phyloP scores from a whole-genome alignment of 2,888 invertebrate genomes.

The Drosophila imparisetae region DNA sequence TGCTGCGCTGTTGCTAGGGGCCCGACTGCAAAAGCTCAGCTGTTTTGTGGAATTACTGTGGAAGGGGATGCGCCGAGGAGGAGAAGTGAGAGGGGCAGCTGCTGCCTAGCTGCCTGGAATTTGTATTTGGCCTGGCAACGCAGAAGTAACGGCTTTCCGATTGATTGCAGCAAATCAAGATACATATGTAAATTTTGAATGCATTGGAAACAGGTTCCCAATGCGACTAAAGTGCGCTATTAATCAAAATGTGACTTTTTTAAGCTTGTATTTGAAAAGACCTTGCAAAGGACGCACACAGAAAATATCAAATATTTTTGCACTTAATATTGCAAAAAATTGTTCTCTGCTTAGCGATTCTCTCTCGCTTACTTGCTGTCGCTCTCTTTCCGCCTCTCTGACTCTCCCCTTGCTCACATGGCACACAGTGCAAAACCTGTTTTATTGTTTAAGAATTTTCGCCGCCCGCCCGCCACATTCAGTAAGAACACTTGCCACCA shows the following conservation, averaged over 20 bases:
- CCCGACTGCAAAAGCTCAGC: conserved; percentile 62
- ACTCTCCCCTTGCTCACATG: conserved; percentile 25
- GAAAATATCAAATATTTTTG: conserved; percentile 36
- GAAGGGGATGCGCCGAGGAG: neutral
- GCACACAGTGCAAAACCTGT: conserved; percentile 64
- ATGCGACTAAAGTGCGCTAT: neutral
- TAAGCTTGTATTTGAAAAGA: conserved; percentile 26
- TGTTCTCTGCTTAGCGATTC: conserved; percentile 21
- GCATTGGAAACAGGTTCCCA: conserved; percentile 42
- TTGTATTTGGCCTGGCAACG: conserved; percentile 53
- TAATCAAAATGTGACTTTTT: neutral
- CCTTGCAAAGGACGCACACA: conserved; percentile 54
- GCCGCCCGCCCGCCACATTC: conserved; percentile 60
- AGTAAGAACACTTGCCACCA: conserved; percentile 60
- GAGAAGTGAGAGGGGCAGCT: neutral
- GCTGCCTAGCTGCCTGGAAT: conserved; percentile 38
- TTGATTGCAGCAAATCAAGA: conserved; percentile 59
- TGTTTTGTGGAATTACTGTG: conserved; percentile 42
- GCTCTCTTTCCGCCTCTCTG: conserved; percentile 13
- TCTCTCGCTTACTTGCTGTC: neutral
- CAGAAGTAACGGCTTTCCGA: conserved; percentile 58
- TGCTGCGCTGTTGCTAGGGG: conserved; percentile 72
- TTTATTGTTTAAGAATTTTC: conserved; percentile 68
- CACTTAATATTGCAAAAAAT: conserved; percentile 45
- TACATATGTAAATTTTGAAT: conserved; percentile 37